These are phyloP conservation scores for Alexandromys fortis DNA, from an alignment of 2,113 vertebrate species.

Conservation along the genomic window DNA sequence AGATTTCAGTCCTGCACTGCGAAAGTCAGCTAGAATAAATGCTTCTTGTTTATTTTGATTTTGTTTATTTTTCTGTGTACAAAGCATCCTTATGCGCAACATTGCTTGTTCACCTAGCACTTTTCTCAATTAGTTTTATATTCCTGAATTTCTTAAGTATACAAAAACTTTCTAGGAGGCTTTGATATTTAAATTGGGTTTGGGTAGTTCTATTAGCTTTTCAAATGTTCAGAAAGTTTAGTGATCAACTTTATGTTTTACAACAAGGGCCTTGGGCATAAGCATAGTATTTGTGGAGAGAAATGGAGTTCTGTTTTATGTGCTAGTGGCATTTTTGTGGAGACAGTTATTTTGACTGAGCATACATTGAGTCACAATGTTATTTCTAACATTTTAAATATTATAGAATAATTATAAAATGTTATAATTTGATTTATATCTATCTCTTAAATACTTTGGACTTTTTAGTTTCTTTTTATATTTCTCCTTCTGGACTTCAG, in stretches of 20 bases:
- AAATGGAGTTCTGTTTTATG: neutral
- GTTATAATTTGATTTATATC: slow-evolving; percentile 50
- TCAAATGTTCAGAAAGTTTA: neutral
- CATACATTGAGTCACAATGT: neutral
- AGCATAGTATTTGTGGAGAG: neutral
- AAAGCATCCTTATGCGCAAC: neutral
- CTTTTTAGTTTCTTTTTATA: slow-evolving; percentile 49
- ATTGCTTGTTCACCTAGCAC: neutral
- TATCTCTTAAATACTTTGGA: slow-evolving; percentile 41
- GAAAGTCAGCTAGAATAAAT: neutral
- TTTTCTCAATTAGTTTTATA: neutral
- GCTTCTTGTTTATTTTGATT: neutral
- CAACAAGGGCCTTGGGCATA: neutral
- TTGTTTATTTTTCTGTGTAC: neutral
- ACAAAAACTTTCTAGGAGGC: neutral
- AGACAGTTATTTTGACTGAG: neutral
- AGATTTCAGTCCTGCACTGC: neutral
- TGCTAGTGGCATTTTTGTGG: slow-evolving; percentile 5
- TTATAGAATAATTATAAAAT: slow-evolving; percentile 15
- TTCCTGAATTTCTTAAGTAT: neutral
- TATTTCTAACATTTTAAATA: slow-evolving; percentile 37
- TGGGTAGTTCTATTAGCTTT: neutral
- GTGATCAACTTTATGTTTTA: neutral
- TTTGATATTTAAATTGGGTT: neutral
- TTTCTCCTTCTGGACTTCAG: slow-evolving; percentile 52